These are phyloP conservation scores for Gibbula magus DNA, from an alignment of 2,888 invertebrate genomes.

Conservation along the genomic window DNA sequence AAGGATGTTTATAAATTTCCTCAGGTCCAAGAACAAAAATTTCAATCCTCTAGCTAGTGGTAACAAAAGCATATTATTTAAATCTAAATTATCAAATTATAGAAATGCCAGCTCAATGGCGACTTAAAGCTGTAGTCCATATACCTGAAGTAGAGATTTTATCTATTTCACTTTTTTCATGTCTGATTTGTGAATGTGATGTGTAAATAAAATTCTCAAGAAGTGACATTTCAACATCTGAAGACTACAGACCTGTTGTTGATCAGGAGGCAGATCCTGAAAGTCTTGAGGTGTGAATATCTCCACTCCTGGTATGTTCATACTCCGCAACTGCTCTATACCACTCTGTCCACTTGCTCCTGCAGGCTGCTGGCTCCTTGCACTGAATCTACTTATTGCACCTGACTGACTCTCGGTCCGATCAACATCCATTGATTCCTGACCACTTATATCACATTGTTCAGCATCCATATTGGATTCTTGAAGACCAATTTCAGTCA, in stretches of 20 bases:
- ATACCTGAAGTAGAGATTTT: too few relatives aligned
- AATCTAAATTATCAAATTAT: too few relatives aligned
- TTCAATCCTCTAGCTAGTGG: too few relatives aligned
- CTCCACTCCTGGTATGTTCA: conserved; percentile 65
- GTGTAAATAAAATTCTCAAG: too few relatives aligned
- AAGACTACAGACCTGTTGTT: conserved; percentile 57
- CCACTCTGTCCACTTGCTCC: conserved; percentile 27
- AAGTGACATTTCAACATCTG: too few relatives aligned
- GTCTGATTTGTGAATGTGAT: too few relatives aligned
- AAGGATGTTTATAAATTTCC: too few relatives aligned
- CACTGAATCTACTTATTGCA: neutral
- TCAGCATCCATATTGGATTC: conserved; percentile 10
- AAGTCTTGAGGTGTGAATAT: conserved; percentile 66
- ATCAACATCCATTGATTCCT: conserved; percentile 55
- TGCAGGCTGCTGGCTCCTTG: neutral
- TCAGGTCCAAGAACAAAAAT: too few relatives aligned
- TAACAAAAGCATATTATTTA: too few relatives aligned
- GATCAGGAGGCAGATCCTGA: conserved; percentile 56
- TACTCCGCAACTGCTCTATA: conserved; percentile 42
- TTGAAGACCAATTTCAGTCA: neutral
- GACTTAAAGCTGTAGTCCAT: too few relatives aligned
- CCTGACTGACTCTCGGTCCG: neutral
- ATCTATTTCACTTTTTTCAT: too few relatives aligned
- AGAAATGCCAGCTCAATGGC: too few relatives aligned
- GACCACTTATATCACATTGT: neutral